These are phyloP conservation scores for Oryzias celebensis DNA, from an alignment of 2,113 vertebrate species.

Conservation along the genomic window DNA sequence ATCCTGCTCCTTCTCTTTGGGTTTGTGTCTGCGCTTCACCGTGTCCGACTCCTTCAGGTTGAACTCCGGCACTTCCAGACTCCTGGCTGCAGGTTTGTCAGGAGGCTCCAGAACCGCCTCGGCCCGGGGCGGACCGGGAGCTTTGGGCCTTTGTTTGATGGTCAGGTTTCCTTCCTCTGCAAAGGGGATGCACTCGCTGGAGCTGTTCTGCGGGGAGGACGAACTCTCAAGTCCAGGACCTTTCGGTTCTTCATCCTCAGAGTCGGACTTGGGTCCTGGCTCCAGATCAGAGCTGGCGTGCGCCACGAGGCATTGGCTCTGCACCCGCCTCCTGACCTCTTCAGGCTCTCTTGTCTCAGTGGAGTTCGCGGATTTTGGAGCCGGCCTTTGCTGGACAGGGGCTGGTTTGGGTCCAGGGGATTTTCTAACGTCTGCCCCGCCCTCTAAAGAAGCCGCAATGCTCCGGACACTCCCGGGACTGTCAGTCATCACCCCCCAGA, in stretches of 20 bases:
- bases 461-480: constrained; percentile 52
- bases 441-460: constrained; percentile 70
- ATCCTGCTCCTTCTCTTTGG: constrained; percentile 83
- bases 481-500: neutral
- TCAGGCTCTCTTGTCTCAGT: constrained; percentile 25
- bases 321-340: constrained; percentile 72
- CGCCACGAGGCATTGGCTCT: constrained; percentile 77
- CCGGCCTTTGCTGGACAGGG: neutral
- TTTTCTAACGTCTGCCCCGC: neutral
- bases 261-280: constrained; percentile 75
- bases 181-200: constrained; percentile 94
- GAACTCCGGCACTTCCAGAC: constrained; percentile 80
- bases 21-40: constrained; percentile 89
- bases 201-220: constrained; percentile 87
- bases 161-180: constrained; percentile 97
- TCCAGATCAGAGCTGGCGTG: constrained; percentile 22
- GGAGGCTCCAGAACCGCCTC: constrained; percentile 56
- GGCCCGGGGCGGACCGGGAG: constrained; percentile 64
- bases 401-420: rapidly evolving
- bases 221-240: constrained; percentile 51
- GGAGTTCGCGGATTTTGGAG: neutral
- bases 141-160: constrained; percentile 96
- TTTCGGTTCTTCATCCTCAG: constrained; percentile 78
- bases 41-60: constrained; percentile 96
- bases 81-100: constrained; percentile 29